These are phyloP conservation scores for Crotalus tigris DNA, from an alignment of 2,113 vertebrate species.

Conservation along the genomic window DNA sequence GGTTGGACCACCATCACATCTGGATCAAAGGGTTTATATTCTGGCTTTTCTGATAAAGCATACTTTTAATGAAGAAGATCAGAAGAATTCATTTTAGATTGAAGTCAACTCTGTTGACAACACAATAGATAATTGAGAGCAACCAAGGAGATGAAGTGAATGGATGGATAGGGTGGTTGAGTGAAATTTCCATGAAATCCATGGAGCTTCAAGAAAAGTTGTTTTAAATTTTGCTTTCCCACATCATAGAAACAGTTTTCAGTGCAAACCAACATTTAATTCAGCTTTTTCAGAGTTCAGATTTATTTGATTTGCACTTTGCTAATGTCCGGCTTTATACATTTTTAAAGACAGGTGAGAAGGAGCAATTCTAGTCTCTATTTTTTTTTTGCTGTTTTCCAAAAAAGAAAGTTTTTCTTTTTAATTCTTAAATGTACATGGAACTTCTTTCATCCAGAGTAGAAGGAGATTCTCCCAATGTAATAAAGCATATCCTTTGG, in stretches of 20 bases:
- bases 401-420: no score
- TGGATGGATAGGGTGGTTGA: neutral
- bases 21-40: conserved; percentile 75
- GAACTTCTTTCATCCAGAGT: no score
- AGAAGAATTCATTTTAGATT: conserved; percentile 13
- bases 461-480: no score
- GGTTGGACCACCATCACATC: conserved; percentile 74
- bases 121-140: neutral
- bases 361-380: neutral
- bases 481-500: no score
- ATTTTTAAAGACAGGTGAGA: neutral
- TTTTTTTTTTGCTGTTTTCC: no score
- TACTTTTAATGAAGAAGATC: conserved; percentile 62
- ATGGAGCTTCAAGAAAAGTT: neutral
- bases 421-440: no score
- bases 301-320: neutral
- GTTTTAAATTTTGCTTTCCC: neutral
- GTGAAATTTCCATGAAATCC: neutral
- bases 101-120: neutral
- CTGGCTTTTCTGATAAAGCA: conserved; percentile 76
- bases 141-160: neutral
- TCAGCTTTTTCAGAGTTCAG: neutral
- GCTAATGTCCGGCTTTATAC: no score
- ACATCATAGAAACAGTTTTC: neutral
- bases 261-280: neutral